Base-by-base conservation (phyloP, 2,888 invertebrate genomes). In the Nudaria mundana region DNA sequence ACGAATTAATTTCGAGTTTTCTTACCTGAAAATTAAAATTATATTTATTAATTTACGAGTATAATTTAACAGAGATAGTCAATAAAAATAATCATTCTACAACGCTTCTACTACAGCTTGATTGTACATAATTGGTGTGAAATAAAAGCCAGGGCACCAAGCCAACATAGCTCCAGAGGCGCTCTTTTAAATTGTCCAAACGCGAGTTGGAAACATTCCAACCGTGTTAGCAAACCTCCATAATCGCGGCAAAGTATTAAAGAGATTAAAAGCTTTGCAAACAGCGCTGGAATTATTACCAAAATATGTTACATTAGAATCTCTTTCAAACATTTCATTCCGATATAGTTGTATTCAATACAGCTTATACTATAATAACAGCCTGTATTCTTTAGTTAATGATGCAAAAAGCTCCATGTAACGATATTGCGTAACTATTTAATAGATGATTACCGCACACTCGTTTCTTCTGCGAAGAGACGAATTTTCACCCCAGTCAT, bases 131-230 rank as follows among this genome's bases (percentile, higher is more conserved):
- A 45, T 47, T 48, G 43, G 37, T 24, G 35, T 42, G 35, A 37
- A 44, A 41, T 47, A 47, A 29, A 44, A 28, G 22, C n/a, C 37
- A 35, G 34, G 51, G 51, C 50, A 63, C 53, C 45, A 57, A 56
- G 61, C 40, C 56, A 47, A 40, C 59, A 64, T 59, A 40, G 40
- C 52, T 54, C 56, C 48, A 50, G 52, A 47, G 52, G 56, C 53
- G 56, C 41, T 56, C 49, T 49, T 47, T 53, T 20, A 20, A 52
- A 53, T 55, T 32, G 44, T 25, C 31, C 28, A 42, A 8, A 37
- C 40, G 31, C 28, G 37, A 45, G 42, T 50, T 67, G 66, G 66
- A 61, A 52, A 30, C 22, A 36, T 48, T 67, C 67, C 70, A 67
- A 61, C 35, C 43, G 25, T 33, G 38, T 45, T 23, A 25, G 30